Base-by-base conservation (phyloP, 2,888 invertebrate species). In the Agonopterix arenella region DNA sequence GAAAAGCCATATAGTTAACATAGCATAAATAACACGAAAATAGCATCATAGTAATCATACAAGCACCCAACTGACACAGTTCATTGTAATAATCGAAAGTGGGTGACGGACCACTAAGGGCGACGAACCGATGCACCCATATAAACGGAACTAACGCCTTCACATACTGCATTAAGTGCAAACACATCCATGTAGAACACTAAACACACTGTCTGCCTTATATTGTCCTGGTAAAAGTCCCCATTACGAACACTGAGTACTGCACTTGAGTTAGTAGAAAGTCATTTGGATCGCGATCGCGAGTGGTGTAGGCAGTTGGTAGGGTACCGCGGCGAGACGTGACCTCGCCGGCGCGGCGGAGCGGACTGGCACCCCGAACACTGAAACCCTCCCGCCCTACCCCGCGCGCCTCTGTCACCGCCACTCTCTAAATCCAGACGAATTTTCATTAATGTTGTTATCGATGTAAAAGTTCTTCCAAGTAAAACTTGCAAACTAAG, bases 361-460 rank as follows among this genome's bases (percentile, higher is more conserved):
- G 70, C 75, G 70, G 62, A 73, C 88, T 89, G 84, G 65, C 78
- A 58, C 65, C 70, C 68, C 62, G 66, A 64, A 59, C 70, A 64
- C 50, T 57, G 57, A 61, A 68, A 77, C 83, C 83, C 80, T 70
- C 73, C 77, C 73, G 68, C 73, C 69, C 69, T 68, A 59, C 63
- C 73, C 73, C 79, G 78, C 61, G 63, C 65, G 62, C 73, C 80
- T 69, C 73, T 79, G 78, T 81, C 82, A 77, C 77, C 75, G 76
- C 77, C 79, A 78, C 77, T 76, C 74, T 68, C 80, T 80, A 82
- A 88, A 85, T 83, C 81, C 76, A 80, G 76, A 72, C 76, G 76
- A 84, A 78, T 84, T 86, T 83, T 84, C 86, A 88, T 88, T 84
- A 86, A 86, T 84, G 80, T 78, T 84, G 84, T 86, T 85, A 86